phyloP scores from a whole-genome alignment of 1,140 invertebrate genomes.

The Listronotus oregonensis region DNA sequence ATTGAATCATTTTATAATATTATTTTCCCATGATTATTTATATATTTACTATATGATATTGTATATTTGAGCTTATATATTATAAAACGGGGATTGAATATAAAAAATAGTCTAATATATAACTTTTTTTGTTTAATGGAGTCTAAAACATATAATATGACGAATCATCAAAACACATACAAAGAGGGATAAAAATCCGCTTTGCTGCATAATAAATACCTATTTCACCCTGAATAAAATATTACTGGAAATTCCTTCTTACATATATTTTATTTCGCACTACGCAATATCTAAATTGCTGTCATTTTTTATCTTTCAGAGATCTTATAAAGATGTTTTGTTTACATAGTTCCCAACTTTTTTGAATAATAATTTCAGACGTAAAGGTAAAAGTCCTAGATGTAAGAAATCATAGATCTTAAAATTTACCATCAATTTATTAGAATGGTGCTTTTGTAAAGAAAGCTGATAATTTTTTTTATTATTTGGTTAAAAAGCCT shows the following conservation, averaged over 20 bases:
- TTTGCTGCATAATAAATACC: conserved; percentile 16
- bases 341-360: too few relatives aligned
- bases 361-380: too few relatives aligned
- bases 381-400: too few relatives aligned
- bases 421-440: too few relatives aligned
- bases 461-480: too few relatives aligned
- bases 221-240: conserved; percentile 9
- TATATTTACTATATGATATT: too few relatives aligned
- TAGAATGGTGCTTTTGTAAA: too few relatives aligned
- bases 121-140: neutral
- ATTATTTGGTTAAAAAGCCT: too few relatives aligned
- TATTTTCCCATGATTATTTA: too few relatives aligned
- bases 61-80: too few relatives aligned
- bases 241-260: neutral
- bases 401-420: too few relatives aligned
- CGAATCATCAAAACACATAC: conserved; percentile 5
- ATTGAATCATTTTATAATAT: too few relatives aligned
- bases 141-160: conserved; percentile 10
- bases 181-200: conserved; percentile 20
- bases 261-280: conserved; percentile 7
- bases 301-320: conserved; percentile 3
- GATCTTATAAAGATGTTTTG: neutral
- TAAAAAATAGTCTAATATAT: conserved; percentile 3
- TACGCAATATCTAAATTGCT: conserved; percentile 9
- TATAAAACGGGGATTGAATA: neutral